These are phyloP conservation scores for Trichogramma pretiosum DNA, from an alignment of 1,140 invertebrate species.

Conservation along the genomic window DNA sequence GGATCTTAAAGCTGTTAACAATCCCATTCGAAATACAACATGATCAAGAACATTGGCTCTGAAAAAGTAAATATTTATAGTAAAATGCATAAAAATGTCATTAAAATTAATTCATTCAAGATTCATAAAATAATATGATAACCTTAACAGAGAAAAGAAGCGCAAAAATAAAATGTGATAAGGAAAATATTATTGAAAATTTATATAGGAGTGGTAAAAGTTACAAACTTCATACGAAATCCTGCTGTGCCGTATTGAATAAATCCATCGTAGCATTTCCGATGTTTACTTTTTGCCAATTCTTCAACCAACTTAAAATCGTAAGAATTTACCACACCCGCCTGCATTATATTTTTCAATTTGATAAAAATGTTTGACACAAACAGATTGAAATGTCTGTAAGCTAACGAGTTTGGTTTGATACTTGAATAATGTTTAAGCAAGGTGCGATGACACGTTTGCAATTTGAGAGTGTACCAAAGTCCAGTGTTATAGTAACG, in stretches of 20 bases:
- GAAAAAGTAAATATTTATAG: conserved; percentile 34
- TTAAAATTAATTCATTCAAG: conserved; percentile 9
- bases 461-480: too few relatives aligned
- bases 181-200: too few relatives aligned
- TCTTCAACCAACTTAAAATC: conserved; percentile 17
- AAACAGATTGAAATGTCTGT: neutral
- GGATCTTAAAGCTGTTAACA: conserved; percentile 82
- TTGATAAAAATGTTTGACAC: too few relatives aligned
- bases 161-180: too few relatives aligned
- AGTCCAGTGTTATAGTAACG: too few relatives aligned
- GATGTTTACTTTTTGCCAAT: conserved; percentile 17
- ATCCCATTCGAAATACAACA: conserved; percentile 86
- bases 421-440: too few relatives aligned
- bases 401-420: too few relatives aligned
- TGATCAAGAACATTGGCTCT: conserved; percentile 76
- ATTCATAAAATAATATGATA: neutral
- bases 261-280: conserved; percentile 17
- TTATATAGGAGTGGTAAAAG: too few relatives aligned
- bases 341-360: conserved; percentile 1
- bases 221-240: conserved; percentile 55
- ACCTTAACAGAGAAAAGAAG: conserved; percentile 3
- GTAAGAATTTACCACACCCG: neutral
- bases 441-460: too few relatives aligned
- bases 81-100: neutral
- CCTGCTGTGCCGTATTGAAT: conserved; percentile 65